These are phyloP conservation scores for Berghia stephanieae DNA, from an alignment of 1,140 invertebrate species.

Conservation along the genomic window DNA sequence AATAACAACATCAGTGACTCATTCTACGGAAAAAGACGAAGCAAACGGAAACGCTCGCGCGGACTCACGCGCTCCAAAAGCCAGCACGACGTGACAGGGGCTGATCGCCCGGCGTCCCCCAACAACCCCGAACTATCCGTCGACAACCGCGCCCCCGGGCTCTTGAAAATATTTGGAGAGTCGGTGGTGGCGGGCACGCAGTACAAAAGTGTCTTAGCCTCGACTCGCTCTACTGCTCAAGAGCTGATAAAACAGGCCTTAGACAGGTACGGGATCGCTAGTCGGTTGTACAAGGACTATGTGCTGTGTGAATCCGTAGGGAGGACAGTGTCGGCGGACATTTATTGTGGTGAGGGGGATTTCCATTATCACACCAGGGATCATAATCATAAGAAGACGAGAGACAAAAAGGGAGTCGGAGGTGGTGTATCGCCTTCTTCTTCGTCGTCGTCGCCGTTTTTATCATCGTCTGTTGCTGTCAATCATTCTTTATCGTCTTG, in stretches of 20 bases:
- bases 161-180: conserved; percentile 60
- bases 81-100: background rate
- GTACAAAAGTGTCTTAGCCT: conserved; percentile 61
- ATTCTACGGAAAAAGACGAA: background rate
- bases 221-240: conserved; percentile 53
- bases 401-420: no score
- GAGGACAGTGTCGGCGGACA: background rate
- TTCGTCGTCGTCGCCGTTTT: no score
- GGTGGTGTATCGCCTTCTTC: no score
- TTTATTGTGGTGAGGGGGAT: no score
- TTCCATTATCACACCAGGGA: no score
- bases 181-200: conserved; percentile 54
- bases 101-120: background rate
- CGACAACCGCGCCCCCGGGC: conserved; percentile 51
- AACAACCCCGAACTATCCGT: conserved; percentile 48
- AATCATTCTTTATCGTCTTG: no score
- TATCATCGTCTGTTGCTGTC: no score
- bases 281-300: conserved; percentile 37
- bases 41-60: background rate
- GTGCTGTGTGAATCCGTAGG: conserved; percentile 59
- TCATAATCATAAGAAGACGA: no score
- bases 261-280: conserved; percentile 52
- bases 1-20: background rate
- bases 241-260: conserved; percentile 59
- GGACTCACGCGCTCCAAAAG: background rate